Conservation (phyloP, 2,888 invertebrate species). For the Heliconius hortense region DNA sequence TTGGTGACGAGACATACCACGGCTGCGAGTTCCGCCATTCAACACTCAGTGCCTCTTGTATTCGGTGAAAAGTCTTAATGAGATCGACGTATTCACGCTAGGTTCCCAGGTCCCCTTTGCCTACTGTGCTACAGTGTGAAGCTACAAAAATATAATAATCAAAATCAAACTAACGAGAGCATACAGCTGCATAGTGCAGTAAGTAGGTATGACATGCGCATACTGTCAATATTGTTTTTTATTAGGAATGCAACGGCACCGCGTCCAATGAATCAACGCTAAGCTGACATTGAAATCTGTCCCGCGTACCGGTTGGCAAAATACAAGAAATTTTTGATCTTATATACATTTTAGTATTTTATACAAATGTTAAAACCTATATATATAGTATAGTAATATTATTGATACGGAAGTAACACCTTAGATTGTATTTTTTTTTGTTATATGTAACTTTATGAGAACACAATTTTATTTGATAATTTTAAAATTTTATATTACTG, state of each 20-base stretch:
- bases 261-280: slow-evolving; percentile 32
- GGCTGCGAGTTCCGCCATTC: too few species aligned
- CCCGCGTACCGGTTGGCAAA: slow-evolving; percentile 31
- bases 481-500: not conserved
- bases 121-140: too few species aligned
- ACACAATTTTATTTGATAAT: not conserved
- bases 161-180: not conserved
- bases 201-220: slow-evolving; percentile 5
- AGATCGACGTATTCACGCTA: too few species aligned
- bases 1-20: too few species aligned
- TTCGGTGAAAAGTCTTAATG: too few species aligned
- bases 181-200: slow-evolving; percentile 15
- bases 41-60: too few species aligned
- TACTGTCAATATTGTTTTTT: slow-evolving; percentile 37
- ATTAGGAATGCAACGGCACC: slow-evolving; percentile 36
- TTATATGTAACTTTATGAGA: not conserved
- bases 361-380: not conserved
- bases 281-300: slow-evolving; percentile 31
- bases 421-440: not conserved
- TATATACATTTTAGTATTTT: slow-evolving; percentile 4
- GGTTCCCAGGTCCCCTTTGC: too few species aligned
- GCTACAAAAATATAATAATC: too few species aligned
- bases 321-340: slow-evolving; percentile 25
- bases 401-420: slow-evolving; percentile 4
- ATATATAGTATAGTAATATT: not conserved